These are phyloP conservation scores for Magallana gigas DNA, from an alignment of 1,140 invertebrate genomes.

Conservation along the genomic window DNA sequence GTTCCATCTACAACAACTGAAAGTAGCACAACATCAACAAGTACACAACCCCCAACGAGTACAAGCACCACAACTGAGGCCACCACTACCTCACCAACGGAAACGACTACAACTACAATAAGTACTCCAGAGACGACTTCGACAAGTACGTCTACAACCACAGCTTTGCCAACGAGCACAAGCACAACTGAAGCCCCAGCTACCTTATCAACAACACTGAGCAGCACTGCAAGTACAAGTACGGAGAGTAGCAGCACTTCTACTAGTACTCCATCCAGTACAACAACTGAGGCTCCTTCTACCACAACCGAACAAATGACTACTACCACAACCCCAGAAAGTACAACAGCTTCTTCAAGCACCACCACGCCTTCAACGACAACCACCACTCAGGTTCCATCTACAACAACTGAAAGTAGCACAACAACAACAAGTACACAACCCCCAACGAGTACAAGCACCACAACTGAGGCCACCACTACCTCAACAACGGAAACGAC, in stretches of 20 bases:
- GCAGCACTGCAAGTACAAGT: neutral
- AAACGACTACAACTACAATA: neutral
- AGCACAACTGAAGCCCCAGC: neutral
- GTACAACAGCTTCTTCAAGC: neutral
- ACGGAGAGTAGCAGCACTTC: neutral
- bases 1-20: neutral
- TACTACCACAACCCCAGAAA: neutral
- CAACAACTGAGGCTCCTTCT: neutral
- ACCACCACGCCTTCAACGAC: neutral
- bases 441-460: neutral
- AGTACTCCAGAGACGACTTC: neutral
- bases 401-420: neutral
- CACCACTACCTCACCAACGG: too few relatives aligned
- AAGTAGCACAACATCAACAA: conserved; percentile 17
- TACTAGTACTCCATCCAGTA: neutral
- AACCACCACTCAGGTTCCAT: neutral
- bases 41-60: too few relatives aligned
- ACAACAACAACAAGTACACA: neutral
- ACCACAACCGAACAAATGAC: neutral
- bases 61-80: neutral
- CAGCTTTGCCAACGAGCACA: neutral
- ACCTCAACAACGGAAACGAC: neutral
- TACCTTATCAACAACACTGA: neutral
- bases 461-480: too few relatives aligned
- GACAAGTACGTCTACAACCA: neutral